Evolutionary conservation across 2,113 vertebrate species (phyloP).

Genomic region (Actenoides lindsayi): DNA sequence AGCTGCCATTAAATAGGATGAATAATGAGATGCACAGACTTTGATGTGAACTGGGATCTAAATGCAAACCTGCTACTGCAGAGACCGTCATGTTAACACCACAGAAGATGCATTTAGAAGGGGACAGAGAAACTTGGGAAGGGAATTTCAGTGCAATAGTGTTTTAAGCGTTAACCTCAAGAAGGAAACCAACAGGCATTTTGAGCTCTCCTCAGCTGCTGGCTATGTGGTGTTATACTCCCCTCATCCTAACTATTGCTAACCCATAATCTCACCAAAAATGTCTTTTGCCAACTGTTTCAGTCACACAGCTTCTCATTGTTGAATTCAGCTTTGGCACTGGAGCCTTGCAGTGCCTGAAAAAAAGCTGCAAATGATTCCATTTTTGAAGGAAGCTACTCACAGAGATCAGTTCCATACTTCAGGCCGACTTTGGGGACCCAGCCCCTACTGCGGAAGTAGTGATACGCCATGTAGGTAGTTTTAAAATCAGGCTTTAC

Average conservation of each 20-base stretch:
- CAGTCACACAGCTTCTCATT: not conserved
- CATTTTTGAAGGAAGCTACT: slow-evolving; percentile 53
- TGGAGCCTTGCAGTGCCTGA: not conserved
- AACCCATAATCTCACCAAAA: not conserved
- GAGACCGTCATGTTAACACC: not conserved
- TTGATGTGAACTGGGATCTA: not conserved
- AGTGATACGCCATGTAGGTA: slow-evolving; percentile 89
- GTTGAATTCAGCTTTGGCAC: not conserved
- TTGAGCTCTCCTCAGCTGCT: not conserved
- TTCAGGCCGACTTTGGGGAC: slow-evolving; percentile 93
- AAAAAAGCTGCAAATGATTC: not conserved
- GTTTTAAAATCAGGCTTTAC: slow-evolving; percentile 82
- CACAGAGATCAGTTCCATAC: slow-evolving; percentile 91
- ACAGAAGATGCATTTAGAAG: not conserved
- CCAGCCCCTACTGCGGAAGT: slow-evolving; percentile 92
- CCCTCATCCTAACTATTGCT: not conserved
- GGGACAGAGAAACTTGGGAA: not conserved
- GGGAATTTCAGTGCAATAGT: not conserved
- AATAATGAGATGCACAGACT: not conserved
- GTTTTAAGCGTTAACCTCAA: not conserved
- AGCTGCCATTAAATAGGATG: not conserved
- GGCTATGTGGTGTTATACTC: not conserved
- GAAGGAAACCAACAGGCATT: not conserved
- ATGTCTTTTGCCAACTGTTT: not conserved
- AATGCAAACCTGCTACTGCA: not conserved